phyloP scores from a whole-genome alignment of 2,113 vertebrate species.

The Willisornis vidua region DNA sequence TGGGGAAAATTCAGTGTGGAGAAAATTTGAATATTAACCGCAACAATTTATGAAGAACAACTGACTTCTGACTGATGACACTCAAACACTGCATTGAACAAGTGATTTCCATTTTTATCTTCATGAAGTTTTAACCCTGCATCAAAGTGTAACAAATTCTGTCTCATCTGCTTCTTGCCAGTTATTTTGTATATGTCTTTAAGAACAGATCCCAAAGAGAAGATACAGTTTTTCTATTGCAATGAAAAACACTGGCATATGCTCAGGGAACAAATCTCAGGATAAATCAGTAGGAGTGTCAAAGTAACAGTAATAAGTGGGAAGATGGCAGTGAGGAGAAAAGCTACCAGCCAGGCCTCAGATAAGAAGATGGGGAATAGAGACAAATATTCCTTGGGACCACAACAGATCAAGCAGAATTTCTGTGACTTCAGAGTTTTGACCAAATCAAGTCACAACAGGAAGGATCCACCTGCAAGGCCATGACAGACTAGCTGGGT shows the following conservation, averaged over 20 bases:
- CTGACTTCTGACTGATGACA: background rate
- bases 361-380: background rate
- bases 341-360: background rate
- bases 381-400: background rate
- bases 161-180: background rate
- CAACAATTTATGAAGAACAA: background rate
- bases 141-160: background rate
- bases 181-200: background rate
- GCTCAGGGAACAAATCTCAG: background rate
- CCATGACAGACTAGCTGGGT: background rate
- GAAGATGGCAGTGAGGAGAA: background rate
- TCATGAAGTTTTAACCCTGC: background rate
- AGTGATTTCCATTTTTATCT: background rate
- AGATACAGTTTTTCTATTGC: background rate
- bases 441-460: background rate
- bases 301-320: background rate
- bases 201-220: background rate
- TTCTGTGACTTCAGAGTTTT: background rate
- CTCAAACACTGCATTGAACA: background rate
- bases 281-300: background rate
- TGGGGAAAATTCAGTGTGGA: background rate
- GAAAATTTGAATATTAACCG: background rate
- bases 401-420: background rate
- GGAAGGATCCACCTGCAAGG: background rate
- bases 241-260: background rate